Conservation (phyloP, 2,888 invertebrate genomes). For the Mythimna pallens region DNA sequence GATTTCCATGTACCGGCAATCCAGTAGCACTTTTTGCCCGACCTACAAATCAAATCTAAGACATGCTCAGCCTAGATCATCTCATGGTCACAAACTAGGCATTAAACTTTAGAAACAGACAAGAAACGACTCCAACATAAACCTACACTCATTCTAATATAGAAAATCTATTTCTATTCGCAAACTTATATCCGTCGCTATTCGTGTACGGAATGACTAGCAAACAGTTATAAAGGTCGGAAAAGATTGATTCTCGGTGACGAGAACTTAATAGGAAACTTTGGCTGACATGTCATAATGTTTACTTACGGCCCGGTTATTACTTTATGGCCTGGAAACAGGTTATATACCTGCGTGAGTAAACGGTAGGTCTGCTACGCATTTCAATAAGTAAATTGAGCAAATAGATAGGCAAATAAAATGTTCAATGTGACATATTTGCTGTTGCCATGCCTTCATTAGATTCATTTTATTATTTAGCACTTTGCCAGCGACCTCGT, state of each 20-base stretch:
- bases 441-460: background rate
- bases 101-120: no score
- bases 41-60: no score
- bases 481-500: no score
- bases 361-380: conserved; percentile 9
- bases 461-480: no score
- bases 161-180: conserved; percentile 22
- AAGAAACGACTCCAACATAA: no score
- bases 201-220: conserved; percentile 28
- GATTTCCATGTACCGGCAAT: no score
- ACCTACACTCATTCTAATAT: background rate
- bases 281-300: conserved; percentile 39
- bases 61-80: no score
- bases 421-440: background rate
- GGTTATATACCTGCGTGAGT: conserved; percentile 28
- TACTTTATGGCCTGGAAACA: conserved; percentile 44
- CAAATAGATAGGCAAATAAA: conserved; percentile 4
- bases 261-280: conserved; percentile 46
- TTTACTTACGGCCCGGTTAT: conserved; percentile 47
- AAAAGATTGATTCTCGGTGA: conserved; percentile 53
- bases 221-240: conserved; percentile 30
- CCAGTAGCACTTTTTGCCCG: no score
- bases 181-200: conserved; percentile 12
- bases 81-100: no score
- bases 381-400: conserved; percentile 12